These are phyloP conservation scores for Sturnira hondurensis DNA, from an alignment of 2,113 vertebrate genomes.

Conservation along the genomic window DNA sequence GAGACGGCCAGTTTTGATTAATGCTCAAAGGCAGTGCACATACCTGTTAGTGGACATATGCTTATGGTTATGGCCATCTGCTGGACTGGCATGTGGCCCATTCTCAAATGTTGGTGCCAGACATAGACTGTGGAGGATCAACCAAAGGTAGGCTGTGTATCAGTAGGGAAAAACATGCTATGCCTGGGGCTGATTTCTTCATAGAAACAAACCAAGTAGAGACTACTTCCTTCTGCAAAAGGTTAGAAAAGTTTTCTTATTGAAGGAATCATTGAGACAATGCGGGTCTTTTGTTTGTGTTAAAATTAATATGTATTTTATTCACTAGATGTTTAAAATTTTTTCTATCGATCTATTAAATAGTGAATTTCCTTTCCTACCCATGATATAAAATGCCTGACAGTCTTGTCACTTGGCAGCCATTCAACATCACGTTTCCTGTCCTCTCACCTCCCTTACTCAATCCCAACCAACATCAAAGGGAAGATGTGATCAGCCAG, in stretches of 20 bases:
- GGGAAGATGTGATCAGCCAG: not conserved
- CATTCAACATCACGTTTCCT: no score
- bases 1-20: conserved; percentile 42
- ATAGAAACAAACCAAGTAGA: not conserved
- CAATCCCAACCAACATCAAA: not conserved
- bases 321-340: not conserved
- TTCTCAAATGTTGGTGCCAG: conserved; percentile 40
- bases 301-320: not conserved
- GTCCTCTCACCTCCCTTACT: not conserved
- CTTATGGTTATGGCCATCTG: conserved; percentile 56
- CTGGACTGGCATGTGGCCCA: conserved; percentile 52
- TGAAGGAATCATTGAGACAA: not conserved
- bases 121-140: conserved; percentile 40
- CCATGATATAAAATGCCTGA: not conserved
- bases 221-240: not conserved
- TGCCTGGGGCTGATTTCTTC: not conserved
- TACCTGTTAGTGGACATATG: conserved; percentile 67
- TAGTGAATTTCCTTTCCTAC: not conserved
- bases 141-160: conserved; percentile 32
- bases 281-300: not conserved
- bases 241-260: not conserved
- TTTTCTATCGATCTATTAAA: not conserved
- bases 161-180: conserved; percentile 4
- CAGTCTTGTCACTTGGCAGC: not conserved
- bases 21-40: conserved; percentile 39